Evolutionary conservation across 2,888 invertebrate species (phyloP), one percentile per base, ranked within the genome.

Genomic region (Orthosia cruda): DNA sequence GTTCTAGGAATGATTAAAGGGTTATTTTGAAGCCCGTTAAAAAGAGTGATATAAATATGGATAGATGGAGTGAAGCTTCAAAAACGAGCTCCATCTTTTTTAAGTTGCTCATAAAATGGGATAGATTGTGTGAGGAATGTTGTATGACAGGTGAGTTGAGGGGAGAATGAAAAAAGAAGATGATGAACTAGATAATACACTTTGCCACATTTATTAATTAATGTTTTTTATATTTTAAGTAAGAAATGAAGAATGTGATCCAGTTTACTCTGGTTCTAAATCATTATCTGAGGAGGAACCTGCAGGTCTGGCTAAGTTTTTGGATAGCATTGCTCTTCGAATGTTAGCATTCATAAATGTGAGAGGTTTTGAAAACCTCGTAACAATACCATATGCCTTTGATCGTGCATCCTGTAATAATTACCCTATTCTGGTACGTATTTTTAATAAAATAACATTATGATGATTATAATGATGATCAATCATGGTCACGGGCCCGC

Each of bases 271-370:
- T 58, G 96, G 96, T 26, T 82, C 89, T 15, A 90, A 84, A 74
- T 71, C 93, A 69, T 71, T 96, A 45, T 92, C 94, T 65, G 94
- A 95, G 84, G 90, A 92, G 81, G 96, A 96, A 90, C 91, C 95
- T 52, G 80, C 87, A 76, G 88, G 90, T 13, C 80, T 96, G 13
- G 89, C 95, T 54, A 81, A 81, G 23, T 92, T 92, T 75, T 86
- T 96, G 3, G 92, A 95, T 71, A 87, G 63, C 49, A 89, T 94
- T 76, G 92, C 95, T 57, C 50, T 89, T 20, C 86, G 92, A 45
- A 87, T 94, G 81, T 90, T 96, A 83, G 92, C 91, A 61, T 96
- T 94, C 81, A 91, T 96, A 20, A 93, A 95, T 87, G 32, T 96
- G 2, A 93, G 90, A 88, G 93, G 94, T n/a, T 95, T 92, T 90